Evolutionary conservation across 2,113 vertebrate genomes (phyloP), one percentile per base, ranked within the genome.

Genomic region (Holacanthus passer): DNA sequence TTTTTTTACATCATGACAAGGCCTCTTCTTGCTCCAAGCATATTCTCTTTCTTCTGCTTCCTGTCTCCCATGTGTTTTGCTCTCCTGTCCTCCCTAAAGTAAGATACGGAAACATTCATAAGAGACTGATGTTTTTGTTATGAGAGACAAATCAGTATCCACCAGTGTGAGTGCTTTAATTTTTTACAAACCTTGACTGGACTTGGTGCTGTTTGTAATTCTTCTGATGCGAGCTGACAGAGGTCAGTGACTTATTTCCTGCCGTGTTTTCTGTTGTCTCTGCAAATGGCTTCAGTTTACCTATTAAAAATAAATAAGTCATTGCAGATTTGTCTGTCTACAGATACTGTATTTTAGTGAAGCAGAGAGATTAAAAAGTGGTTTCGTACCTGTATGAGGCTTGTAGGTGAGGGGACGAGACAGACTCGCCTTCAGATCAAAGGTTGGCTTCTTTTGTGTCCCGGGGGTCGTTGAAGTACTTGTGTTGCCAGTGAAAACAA

Each of bases 401-500:
- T 97, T 96, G 84, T 99, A 99, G 29, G 39, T 58, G 77, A 99
- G 97, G 0, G 97, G 97, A 53, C 96, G 96, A 6, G 97, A 95
- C 79, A 99, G 95, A 84, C 98, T 99, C 41, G 96, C 97, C 95
- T 99, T 95, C 79, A 99, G 95, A 83, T 99, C 96, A 92, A 99
- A 99, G 0, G 27, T 56, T 2, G 88, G 75, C 85, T 97, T 98
- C 91, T 95, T 98, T 6, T 93, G 92, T 1, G 93, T 87, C 0
- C 92, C 93, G 1, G 96, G 95, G 6, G 97, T 96, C 55, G 87
- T 77, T 1, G 17, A 24, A 14, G 75, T 9, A 3, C 88, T 95
- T 0, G 87, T 91, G 86, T 94, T 92, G 55, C 93, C 92, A 12
- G 87, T 91, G 81, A 97, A 95, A 75, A 96, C 93, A 79, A 97